phyloP scores from a whole-genome alignment of 2,113 vertebrate genomes.

The Notothenia rossii region DNA sequence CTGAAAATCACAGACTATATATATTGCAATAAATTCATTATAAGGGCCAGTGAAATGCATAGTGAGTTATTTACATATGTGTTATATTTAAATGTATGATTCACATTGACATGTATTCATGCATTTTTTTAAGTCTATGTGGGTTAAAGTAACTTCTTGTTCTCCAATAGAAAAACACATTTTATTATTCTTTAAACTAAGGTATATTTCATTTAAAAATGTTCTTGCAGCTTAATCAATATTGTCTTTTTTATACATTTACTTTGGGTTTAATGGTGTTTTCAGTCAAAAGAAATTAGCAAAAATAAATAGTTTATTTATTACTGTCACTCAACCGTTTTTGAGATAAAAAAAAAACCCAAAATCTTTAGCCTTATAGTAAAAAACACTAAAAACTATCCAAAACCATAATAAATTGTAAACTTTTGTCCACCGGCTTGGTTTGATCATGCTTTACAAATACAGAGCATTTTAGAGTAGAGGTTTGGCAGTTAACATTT shows the following conservation, averaged over 20 bases:
- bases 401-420: background rate
- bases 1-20: background rate
- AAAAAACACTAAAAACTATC: background rate
- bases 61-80: background rate
- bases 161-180: background rate
- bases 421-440: background rate
- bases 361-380: background rate
- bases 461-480: background rate
- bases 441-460: background rate
- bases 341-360: background rate
- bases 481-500: background rate
- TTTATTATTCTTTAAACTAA: background rate
- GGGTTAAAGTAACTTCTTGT: no score
- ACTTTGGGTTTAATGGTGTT: background rate
- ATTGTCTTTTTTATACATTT: background rate
- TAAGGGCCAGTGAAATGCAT: background rate
- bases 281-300: background rate
- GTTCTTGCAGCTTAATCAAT: background rate
- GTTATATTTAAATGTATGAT: background rate
- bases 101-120: background rate
- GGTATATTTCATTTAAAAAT: background rate
- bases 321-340: background rate
- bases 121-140: background rate
- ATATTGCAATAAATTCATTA: background rate
- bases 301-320: background rate